phyloP scores from a whole-genome alignment of 2,888 invertebrate genomes.

The Desoria tigrina region DNA sequence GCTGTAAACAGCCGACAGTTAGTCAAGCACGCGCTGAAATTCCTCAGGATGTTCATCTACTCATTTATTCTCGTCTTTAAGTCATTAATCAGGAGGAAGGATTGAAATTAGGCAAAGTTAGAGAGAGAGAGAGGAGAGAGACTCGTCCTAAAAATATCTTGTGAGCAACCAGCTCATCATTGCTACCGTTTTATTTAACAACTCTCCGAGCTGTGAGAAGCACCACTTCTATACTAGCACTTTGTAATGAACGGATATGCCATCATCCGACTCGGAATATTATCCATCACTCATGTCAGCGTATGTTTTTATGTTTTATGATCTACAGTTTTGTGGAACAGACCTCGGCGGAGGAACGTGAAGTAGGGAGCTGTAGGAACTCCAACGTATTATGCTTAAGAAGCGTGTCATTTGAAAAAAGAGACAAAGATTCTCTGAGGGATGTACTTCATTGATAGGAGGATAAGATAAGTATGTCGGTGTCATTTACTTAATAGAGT shows the following conservation, averaged over 20 bases:
- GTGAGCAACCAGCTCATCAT: too few relatives aligned
- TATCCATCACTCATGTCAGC: constrained; percentile 8
- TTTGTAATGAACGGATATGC: constrained; percentile 2
- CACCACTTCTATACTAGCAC: not conserved
- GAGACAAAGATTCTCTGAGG: constrained; percentile 27
- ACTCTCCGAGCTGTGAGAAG: too few relatives aligned
- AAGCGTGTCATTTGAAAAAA: constrained; percentile 49
- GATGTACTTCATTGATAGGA: constrained; percentile 44
- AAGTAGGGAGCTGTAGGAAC: constrained; percentile 4
- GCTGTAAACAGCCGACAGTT: constrained; percentile 31
- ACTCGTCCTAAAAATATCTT: constrained; percentile 21
- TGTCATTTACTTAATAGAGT: constrained; percentile 54
- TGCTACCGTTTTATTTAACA: too few relatives aligned
- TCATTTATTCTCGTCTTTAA: constrained; percentile 32
- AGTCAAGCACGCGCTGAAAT: constrained; percentile 50
- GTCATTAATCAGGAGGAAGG: constrained; percentile 41
- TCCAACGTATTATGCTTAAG: constrained; percentile 26
- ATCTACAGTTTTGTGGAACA: not conserved
- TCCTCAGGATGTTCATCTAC: constrained; percentile 24
- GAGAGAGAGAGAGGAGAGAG: too few relatives aligned
- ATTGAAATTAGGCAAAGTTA: constrained; percentile 19
- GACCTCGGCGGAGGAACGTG: not conserved
- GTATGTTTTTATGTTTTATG: not conserved
- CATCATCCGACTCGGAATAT: not conserved
- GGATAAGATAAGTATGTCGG: constrained; percentile 52